A percentile compares a stretch with the other conserved stretches of the same genome.
These are phyloP conservation scores for Leptestheria dahalacensis DNA, from an alignment of 1,140 invertebrate species.

Conservation along the genomic window DNA sequence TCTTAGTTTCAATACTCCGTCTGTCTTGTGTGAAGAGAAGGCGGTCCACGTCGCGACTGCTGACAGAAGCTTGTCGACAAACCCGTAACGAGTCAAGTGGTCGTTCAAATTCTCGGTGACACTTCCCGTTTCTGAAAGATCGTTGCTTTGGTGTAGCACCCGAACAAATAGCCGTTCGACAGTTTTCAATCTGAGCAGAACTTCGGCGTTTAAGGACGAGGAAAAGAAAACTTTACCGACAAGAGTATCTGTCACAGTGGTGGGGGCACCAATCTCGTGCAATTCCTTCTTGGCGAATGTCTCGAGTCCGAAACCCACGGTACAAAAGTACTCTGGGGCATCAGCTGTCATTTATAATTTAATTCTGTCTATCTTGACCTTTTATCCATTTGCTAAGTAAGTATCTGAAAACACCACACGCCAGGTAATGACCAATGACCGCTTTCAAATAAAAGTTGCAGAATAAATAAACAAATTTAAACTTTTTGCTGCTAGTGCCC, in stretches of 20 bases:
- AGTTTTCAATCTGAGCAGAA: slow-evolving; percentile 12
- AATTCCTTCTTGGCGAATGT: slow-evolving; percentile 11
- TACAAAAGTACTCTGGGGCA: slow-evolving; percentile 13
- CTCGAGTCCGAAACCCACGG: slow-evolving; percentile 15
- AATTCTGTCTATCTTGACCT: not conserved
- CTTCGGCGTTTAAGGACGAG: not conserved
- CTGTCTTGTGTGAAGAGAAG: not conserved
- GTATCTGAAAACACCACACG: not conserved
- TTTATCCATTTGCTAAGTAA: not conserved
- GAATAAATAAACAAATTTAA: not conserved
- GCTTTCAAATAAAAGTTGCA: not conserved
- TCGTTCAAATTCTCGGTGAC: not conserved
- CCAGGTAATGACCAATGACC: not conserved
- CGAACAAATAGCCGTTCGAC: slow-evolving; percentile 16
- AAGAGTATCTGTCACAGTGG: not conserved
- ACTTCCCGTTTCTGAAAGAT: not conserved
- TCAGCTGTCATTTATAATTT: not conserved
- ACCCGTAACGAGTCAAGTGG: not conserved
- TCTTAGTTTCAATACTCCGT: slow-evolving; percentile 9
- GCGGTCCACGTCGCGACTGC: slow-evolving; percentile 3
- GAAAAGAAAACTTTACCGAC: slow-evolving; percentile 16
- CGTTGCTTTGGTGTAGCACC: slow-evolving; percentile 1
- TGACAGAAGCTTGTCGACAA: not conserved
- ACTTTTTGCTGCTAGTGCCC: not conserved
- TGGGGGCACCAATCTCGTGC: not conserved